Percentiles rank a stretch among this genome's conserved stretches.
Conservation (phyloP, 2,888 invertebrate species). For the Linyphia triangularis region DNA sequence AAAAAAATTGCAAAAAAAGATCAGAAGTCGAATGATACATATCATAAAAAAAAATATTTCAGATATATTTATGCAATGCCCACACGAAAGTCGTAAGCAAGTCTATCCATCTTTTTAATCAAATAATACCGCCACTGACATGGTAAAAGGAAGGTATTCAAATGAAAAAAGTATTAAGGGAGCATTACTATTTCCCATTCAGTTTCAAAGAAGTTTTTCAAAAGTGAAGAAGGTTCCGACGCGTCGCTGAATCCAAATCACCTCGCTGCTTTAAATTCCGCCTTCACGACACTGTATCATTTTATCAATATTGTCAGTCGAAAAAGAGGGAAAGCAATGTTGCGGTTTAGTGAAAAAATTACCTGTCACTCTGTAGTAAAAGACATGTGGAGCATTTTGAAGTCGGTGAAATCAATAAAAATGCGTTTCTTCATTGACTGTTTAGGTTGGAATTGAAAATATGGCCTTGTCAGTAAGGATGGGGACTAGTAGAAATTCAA, state of each 20-base stretch:
- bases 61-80: too few species aligned
- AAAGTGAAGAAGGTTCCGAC: background rate
- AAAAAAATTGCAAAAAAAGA: too few species aligned
- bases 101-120: background rate
- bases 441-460: background rate
- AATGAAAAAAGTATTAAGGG: background rate
- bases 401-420: conserved; percentile 25
- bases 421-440: conserved; percentile 5
- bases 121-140: background rate
- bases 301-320: conserved; percentile 27
- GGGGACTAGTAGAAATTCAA: too few species aligned
- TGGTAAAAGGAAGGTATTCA: background rate
- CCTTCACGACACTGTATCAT: background rate
- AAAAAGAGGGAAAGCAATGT: background rate
- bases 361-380: conserved; percentile 7
- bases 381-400: background rate
- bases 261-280: conserved; percentile 17
- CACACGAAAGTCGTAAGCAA: too few species aligned
- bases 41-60: too few species aligned
- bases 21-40: too few species aligned
- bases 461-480: too few species aligned
- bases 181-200: background rate
- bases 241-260: background rate
- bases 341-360: background rate
- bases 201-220: background rate